A percentile compares a stretch with the other conserved stretches of the same genome.
phyloP scores from a whole-genome alignment of 2,113 vertebrate genomes.

The Triplophysa dalaica region DNA sequence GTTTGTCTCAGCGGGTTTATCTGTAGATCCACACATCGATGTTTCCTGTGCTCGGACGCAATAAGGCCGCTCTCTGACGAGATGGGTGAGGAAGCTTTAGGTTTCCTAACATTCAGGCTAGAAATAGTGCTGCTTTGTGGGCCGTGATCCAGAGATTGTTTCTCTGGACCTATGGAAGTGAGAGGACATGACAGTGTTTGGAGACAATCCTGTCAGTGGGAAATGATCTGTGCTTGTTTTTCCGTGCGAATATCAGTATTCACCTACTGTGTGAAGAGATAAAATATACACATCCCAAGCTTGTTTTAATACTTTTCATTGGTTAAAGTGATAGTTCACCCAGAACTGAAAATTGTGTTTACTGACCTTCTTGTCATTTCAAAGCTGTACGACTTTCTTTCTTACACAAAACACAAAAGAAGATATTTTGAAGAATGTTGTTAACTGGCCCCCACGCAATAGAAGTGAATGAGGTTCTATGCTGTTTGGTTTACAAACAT shows the following conservation, averaged over 20 bases:
- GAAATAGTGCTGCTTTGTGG: constrained; percentile 88
- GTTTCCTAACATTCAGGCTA: constrained; percentile 87
- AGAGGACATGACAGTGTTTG: constrained; percentile 67
- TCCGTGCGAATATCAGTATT: constrained; percentile 18
- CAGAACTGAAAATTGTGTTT: no score
- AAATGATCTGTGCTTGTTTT: constrained; percentile 23
- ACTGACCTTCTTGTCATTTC: no score
- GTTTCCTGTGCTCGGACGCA: constrained; percentile 80
- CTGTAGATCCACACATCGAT: constrained; percentile 71
- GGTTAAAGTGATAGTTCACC: no score
- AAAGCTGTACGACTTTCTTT: no score
- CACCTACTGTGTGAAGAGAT: constrained; percentile 3
- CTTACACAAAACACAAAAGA: no score
- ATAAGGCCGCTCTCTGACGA: constrained; percentile 56
- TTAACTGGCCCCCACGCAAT: no score
- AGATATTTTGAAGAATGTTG: no score
- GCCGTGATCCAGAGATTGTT: constrained; percentile 80
- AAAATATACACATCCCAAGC: neutral
- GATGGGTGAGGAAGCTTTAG: constrained; percentile 65
- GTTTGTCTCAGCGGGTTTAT: constrained; percentile 57
- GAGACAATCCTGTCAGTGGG: constrained; percentile 44
- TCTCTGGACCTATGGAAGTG: constrained; percentile 66
- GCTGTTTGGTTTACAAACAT: no score
- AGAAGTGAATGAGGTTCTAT: no score
- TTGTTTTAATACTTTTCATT: no score